Conservation (phyloP, 1,140 invertebrate genomes). For the Drosophila ohnishii region DNA sequence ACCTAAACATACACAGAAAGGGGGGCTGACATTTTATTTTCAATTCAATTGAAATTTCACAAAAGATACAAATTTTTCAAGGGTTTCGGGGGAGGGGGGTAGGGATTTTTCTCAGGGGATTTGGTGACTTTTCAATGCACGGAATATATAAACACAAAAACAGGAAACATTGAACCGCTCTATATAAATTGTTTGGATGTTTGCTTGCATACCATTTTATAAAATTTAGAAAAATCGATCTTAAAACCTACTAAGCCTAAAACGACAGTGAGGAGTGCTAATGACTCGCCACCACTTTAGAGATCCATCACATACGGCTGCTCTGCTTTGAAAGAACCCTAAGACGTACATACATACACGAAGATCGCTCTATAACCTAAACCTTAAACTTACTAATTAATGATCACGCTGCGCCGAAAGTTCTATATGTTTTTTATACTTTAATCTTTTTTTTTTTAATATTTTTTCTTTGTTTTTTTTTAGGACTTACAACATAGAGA, state of each 20-base stretch:
- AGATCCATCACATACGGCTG: conserved; percentile 79
- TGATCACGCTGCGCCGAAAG: conserved; percentile 79
- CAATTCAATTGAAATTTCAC: conserved; percentile 22
- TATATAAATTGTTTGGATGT: conserved; percentile 78
- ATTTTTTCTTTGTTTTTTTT: conserved; percentile 23
- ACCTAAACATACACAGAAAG: conserved; percentile 34
- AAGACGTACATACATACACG: conserved; percentile 42
- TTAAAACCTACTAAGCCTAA: conserved; percentile 65
- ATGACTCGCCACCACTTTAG: conserved; percentile 58
- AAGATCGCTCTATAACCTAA: conserved; percentile 44
- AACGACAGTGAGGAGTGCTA: conserved; percentile 50
- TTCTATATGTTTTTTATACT: conserved; percentile 27
- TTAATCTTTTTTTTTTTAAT: conserved; percentile 5
- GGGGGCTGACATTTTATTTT: conserved; percentile 19
- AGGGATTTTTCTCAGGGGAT: neutral
- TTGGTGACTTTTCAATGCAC: conserved; percentile 71
- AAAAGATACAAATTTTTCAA: conserved; percentile 24
- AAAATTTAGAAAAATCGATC: conserved; percentile 62
- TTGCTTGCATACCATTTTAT: conserved; percentile 68
- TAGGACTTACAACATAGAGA: conserved; percentile 55
- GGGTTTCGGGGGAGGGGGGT: neutral
- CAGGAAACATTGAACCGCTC: conserved; percentile 81
- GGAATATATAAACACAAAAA: conserved; percentile 72
- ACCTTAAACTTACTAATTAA: conserved; percentile 70
- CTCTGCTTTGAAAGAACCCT: conserved; percentile 65